A percentile compares a stretch with the other conserved stretches of the same genome.
Conservation (phyloP, 2,888 invertebrate genomes). For the Tenthredo notha region DNA sequence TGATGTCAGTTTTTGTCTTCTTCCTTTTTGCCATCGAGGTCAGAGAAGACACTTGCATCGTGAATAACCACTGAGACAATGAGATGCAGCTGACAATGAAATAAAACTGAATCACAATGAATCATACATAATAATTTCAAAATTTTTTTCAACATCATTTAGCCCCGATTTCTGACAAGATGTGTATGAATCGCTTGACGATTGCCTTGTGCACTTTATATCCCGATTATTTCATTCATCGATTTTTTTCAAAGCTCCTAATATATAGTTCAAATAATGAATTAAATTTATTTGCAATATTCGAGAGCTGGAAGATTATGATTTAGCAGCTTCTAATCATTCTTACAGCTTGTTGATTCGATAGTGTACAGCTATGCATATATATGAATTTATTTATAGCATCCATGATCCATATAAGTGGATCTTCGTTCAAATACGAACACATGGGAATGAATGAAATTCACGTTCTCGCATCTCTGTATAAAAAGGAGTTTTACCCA, state of each 20-base stretch:
- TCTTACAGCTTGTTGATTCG: background rate
- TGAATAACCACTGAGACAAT: background rate
- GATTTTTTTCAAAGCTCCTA: background rate
- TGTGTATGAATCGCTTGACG: background rate
- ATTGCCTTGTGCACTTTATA: background rate
- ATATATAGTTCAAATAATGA: background rate
- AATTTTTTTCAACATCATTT: too few species aligned
- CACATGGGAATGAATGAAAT: background rate
- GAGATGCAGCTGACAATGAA: background rate
- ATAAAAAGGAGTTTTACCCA: too few species aligned
- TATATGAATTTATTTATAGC: slow-evolving; percentile 1
- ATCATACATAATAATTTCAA: background rate
- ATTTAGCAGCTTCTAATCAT: background rate
- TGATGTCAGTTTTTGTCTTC: background rate
- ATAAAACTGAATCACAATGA: background rate
- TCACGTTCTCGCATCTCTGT: too few species aligned
- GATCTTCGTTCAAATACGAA: background rate
- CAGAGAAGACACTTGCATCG: background rate
- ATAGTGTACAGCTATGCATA: background rate
- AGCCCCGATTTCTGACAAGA: background rate
- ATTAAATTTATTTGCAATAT: background rate
- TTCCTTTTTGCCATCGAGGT: background rate
- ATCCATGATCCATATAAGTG: background rate
- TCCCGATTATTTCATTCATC: background rate
- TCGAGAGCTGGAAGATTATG: background rate